Evolutionary conservation across 2,797 vertebrate genomes (phyloP).

Genomic region (Ambastaia sidthimunki): DNA sequence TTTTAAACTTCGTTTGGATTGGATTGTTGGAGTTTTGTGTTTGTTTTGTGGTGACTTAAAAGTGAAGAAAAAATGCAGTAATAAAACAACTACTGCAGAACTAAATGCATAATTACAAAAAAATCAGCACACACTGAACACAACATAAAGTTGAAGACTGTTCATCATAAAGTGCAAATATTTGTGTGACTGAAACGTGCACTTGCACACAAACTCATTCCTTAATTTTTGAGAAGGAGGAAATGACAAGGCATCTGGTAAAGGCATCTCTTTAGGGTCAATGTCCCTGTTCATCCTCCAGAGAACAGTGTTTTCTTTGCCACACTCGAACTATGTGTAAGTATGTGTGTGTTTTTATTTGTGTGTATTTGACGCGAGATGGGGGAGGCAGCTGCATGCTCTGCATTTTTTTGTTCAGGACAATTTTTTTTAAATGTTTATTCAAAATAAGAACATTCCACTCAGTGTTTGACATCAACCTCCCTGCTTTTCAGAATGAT

Average conservation of each 20-base stretch:
- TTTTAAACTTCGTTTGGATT: too few relatives aligned
- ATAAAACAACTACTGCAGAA: not conserved
- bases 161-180: conserved; percentile 55
- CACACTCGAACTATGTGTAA: conserved; percentile 45
- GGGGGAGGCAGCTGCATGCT: conserved; percentile 63
- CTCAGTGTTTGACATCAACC: conserved; percentile 73
- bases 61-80: not conserved
- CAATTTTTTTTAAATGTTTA: conserved; percentile 65
- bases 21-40: too few relatives aligned
- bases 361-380: conserved; percentile 28
- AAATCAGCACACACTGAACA: conserved; percentile 17
- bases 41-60: not conserved
- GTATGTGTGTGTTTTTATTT: conserved; percentile 44
- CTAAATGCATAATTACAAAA: not conserved
- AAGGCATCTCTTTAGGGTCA: conserved; percentile 82
- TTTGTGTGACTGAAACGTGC: conserved; percentile 50
- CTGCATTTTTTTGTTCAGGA: conserved; percentile 63
- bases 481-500: conserved; percentile 73
- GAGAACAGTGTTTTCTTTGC: conserved; percentile 60
- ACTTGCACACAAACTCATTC: conserved; percentile 41
- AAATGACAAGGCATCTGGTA: conserved; percentile 85
- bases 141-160: conserved; percentile 2
- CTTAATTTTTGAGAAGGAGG: conserved; percentile 52
- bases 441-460: conserved; percentile 82
- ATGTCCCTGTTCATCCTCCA: conserved; percentile 64